phyloP scores from a whole-genome alignment of 2,113 vertebrate species.

The Etheostoma cragini region DNA sequence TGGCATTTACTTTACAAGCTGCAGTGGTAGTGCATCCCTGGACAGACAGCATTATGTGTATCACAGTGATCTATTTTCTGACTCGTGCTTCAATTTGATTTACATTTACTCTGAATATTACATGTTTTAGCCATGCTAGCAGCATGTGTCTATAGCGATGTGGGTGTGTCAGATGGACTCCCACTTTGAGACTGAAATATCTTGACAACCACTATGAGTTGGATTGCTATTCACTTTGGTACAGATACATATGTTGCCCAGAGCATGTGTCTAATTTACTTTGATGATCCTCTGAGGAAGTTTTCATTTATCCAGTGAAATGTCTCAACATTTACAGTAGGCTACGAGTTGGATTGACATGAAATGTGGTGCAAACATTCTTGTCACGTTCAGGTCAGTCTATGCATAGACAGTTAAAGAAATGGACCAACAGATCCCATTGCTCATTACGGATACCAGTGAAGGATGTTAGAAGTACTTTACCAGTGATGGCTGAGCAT shows the following conservation, averaged over 20 bases:
- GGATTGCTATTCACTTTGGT: neutral
- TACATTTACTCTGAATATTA: neutral
- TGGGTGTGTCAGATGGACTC: no score
- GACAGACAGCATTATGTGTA: neutral
- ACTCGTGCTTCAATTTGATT: neutral
- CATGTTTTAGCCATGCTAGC: neutral
- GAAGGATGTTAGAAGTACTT: no score
- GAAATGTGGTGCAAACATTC: neutral
- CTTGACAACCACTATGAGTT: neutral
- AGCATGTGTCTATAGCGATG: neutral
- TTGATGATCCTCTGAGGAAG: neutral
- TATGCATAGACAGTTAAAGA: no score
- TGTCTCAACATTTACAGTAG: no score
- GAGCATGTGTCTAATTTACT: neutral
- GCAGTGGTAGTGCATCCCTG: slow-evolving; percentile 6
- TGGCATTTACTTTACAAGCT: slow-evolving; percentile 51
- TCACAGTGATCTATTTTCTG: neutral
- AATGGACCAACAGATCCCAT: no score
- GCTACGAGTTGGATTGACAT: neutral
- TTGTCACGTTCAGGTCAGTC: neutral
- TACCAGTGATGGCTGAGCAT: no score
- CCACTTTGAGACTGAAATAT: neutral
- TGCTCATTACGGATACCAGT: no score
- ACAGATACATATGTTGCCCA: neutral
- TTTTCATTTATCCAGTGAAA: neutral